Evolutionary conservation across 2,113 vertebrate genomes (phyloP).

Genomic region (Strix aluco): DNA sequence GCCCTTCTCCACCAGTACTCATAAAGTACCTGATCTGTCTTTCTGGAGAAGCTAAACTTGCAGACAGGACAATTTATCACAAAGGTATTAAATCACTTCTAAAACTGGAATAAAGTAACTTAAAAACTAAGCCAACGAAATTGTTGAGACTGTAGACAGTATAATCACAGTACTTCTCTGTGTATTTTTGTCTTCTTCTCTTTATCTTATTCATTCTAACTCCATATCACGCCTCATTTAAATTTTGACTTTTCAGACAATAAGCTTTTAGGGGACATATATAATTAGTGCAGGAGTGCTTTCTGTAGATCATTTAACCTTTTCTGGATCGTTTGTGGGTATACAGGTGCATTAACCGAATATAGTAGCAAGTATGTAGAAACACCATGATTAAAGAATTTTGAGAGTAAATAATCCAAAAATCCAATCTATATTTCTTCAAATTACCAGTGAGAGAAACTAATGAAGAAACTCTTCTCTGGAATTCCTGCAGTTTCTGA

Average conservation of each 20-base stretch:
- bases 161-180: fast-evolving
- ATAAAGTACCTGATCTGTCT: not conserved
- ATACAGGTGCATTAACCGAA: not conserved
- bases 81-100: not conserved
- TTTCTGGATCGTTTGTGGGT: not conserved
- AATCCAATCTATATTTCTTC: not conserved
- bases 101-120: not conserved
- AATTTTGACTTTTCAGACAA: not conserved
- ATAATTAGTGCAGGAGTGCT: not conserved
- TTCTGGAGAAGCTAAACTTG: not conserved
- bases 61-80: not conserved
- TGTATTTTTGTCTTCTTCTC: not conserved
- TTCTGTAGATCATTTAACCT: not conserved
- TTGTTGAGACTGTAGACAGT: not conserved
- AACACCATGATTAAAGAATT: not conserved
- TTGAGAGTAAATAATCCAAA: not conserved
- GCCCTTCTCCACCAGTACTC: not conserved
- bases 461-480: not conserved
- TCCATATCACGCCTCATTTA: not conserved
- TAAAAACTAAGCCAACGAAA: not conserved
- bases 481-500: not conserved
- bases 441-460: not conserved
- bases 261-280: not conserved
- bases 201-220: not conserved
- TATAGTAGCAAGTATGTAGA: not conserved